Percentiles rank a stretch among this genome's conserved stretches.
phyloP scores from a whole-genome alignment of 2,113 vertebrate species.

The Triplophysa siluroides region DNA sequence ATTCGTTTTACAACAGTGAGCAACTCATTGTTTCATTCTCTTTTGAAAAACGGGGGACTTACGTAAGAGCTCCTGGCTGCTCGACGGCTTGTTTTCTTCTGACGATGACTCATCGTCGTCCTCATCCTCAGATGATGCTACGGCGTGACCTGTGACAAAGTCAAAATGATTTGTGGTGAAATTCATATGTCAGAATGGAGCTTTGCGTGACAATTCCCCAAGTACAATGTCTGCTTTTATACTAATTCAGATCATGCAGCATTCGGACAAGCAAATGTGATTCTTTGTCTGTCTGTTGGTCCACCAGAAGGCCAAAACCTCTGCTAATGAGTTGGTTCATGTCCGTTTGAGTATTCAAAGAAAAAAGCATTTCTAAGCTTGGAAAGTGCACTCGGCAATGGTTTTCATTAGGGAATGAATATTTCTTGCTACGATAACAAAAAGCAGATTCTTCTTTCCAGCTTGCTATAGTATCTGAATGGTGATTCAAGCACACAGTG shows the following conservation, averaged over 20 bases:
- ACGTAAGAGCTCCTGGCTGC: conserved; percentile 75
- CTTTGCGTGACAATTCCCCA: neutral
- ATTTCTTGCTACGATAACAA: neutral
- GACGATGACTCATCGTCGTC: conserved; percentile 96
- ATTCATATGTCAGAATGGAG: neutral
- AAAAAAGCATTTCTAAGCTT: too few relatives aligned
- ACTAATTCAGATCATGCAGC: too few relatives aligned
- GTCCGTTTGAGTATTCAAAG: too few relatives aligned
- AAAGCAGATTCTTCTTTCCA: neutral
- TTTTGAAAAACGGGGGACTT: conserved; percentile 37
- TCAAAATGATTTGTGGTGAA: neutral
- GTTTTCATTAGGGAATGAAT: neutral
- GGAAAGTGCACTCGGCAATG: too few relatives aligned
- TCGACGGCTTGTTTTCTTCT: conserved; percentile 82
- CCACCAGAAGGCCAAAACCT: too few relatives aligned
- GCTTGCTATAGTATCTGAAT: neutral
- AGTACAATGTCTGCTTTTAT: too few relatives aligned
- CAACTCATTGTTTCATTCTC: neutral
- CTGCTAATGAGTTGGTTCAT: too few relatives aligned
- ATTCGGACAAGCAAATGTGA: neutral
- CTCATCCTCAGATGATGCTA: conserved; percentile 91
- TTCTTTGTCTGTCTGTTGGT: neutral
- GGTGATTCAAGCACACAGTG: neutral
- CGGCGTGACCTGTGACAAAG: conserved; percentile 64
- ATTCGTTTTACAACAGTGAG: neutral